A percentile compares a stretch with the other conserved stretches of the same genome.
These are phyloP conservation scores for Chesias legatella DNA, from an alignment of 2,888 invertebrate genomes.

Conservation along the genomic window DNA sequence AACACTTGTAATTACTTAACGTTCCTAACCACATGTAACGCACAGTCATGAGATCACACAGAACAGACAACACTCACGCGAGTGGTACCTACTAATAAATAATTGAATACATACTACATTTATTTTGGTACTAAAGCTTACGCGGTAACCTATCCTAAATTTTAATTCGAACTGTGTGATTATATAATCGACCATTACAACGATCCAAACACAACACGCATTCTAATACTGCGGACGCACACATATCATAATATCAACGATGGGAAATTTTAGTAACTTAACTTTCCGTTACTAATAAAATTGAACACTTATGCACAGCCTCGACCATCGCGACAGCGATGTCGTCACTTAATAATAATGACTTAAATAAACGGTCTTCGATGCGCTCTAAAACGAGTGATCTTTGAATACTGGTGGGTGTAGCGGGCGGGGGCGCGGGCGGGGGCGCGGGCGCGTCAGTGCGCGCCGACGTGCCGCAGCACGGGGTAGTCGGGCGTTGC, in stretches of 20 bases:
- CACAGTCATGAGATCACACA: slow-evolving; percentile 72
- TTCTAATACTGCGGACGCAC: slow-evolving; percentile 67
- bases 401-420: slow-evolving; percentile 78
- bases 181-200: slow-evolving; percentile 48
- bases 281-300: slow-evolving; percentile 60
- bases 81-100: slow-evolving; percentile 70
- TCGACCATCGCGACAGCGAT: slow-evolving; percentile 64
- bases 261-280: slow-evolving; percentile 69
- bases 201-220: slow-evolving; percentile 49
- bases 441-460: slow-evolving; percentile 38
- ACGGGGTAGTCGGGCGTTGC: slow-evolving; percentile 55
- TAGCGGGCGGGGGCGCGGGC: slow-evolving; percentile 22
- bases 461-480: slow-evolving; percentile 67
- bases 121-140: slow-evolving; percentile 73
- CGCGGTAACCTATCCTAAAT: slow-evolving; percentile 43
- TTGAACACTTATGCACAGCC: slow-evolving; percentile 80
- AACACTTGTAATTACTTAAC: slow-evolving; percentile 56
- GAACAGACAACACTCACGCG: slow-evolving; percentile 59
- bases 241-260: slow-evolving; percentile 70
- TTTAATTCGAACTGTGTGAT: slow-evolving; percentile 49
- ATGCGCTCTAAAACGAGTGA: slow-evolving; percentile 80
- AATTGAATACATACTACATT: slow-evolving; percentile 69
- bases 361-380: slow-evolving; percentile 71
- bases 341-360: slow-evolving; percentile 63
- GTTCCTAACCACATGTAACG: slow-evolving; percentile 47